Evolutionary conservation across 2,888 invertebrate species (phyloP).

Genomic region (Agonopterix alstromeriana): DNA sequence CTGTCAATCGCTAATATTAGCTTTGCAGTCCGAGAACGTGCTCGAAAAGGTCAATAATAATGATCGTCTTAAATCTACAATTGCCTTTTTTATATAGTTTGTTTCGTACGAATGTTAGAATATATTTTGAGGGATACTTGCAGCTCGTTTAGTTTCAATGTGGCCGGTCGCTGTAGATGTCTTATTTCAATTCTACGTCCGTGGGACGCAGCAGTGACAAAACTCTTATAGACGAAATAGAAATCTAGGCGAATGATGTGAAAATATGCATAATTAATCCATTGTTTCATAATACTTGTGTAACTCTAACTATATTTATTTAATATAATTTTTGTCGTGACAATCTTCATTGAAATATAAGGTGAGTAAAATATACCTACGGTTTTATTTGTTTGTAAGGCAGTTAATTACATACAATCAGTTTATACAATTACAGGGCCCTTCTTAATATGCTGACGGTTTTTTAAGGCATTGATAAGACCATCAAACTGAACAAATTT

Average conservation of each 20-base stretch:
- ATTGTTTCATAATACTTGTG: conserved; percentile 2
- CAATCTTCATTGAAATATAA: no score
- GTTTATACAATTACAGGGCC: no score
- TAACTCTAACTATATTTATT: background rate
- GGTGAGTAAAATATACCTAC: no score
- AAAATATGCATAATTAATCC: conserved; percentile 2
- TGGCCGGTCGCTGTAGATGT: conserved; percentile 22
- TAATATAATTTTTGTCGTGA: no score
- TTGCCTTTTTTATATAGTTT: conserved; percentile 7
- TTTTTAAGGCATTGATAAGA: no score
- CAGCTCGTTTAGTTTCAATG: conserved; percentile 5
- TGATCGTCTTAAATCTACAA: conserved; percentile 8
- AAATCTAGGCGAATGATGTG: background rate
- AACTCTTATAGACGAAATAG: conserved; percentile 10
- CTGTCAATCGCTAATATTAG: background rate
- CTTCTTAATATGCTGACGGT: no score
- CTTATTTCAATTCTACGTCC: conserved; percentile 47
- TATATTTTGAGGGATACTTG: conserved; percentile 1
- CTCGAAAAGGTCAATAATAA: conserved; percentile 10
- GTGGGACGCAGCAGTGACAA: conserved; percentile 29
- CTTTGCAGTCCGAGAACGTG: no score
- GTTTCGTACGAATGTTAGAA: conserved; percentile 4
- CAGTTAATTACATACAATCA: no score
- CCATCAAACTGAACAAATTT: no score
- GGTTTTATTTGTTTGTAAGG: no score